phyloP scores from a whole-genome alignment of 2,797 vertebrate genomes.

The Neosalanx taihuensis region DNA sequence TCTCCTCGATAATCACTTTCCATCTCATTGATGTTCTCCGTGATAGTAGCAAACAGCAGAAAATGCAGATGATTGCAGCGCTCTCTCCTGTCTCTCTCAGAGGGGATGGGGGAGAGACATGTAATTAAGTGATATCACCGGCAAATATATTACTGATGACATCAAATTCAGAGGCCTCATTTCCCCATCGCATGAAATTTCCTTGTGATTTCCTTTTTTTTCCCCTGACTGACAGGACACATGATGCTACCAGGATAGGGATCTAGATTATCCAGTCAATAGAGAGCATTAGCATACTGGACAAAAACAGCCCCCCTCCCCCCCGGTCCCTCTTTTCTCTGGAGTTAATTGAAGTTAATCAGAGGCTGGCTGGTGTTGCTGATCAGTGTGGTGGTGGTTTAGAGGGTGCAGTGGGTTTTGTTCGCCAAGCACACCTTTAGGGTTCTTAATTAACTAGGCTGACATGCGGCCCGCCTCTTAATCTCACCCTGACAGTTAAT shows the following conservation, averaged over 20 bases:
- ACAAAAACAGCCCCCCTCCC: conserved; percentile 44
- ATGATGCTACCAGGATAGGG: conserved; percentile 40
- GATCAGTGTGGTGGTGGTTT: conserved; percentile 36
- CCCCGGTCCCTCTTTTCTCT: conserved; percentile 21
- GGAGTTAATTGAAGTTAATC: conserved; percentile 74
- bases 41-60: conserved; percentile 42
- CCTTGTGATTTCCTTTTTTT: conserved; percentile 57
- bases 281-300: conserved; percentile 57
- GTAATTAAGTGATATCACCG: conserved; percentile 63
- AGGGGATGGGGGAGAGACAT: conserved; percentile 15
- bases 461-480: conserved; percentile 44
- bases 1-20: conserved; percentile 44
- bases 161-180: conserved; percentile 61
- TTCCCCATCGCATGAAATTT: conserved; percentile 42
- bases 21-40: conserved; percentile 39
- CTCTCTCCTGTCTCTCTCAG: conserved; percentile 24
- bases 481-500: conserved; percentile 69
- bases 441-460: conserved; percentile 68
- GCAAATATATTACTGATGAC: conserved; percentile 49
- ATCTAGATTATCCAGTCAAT: conserved; percentile 46
- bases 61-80: conserved; percentile 42
- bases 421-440: conserved; percentile 66
- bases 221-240: conserved; percentile 16
- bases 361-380: conserved; percentile 44
- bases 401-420: conserved; percentile 55